Percentiles rank a stretch among this genome's conserved stretches.
These are phyloP conservation scores for Tiliacea citrago DNA, from an alignment of 2,888 invertebrate genomes.

Conservation along the genomic window DNA sequence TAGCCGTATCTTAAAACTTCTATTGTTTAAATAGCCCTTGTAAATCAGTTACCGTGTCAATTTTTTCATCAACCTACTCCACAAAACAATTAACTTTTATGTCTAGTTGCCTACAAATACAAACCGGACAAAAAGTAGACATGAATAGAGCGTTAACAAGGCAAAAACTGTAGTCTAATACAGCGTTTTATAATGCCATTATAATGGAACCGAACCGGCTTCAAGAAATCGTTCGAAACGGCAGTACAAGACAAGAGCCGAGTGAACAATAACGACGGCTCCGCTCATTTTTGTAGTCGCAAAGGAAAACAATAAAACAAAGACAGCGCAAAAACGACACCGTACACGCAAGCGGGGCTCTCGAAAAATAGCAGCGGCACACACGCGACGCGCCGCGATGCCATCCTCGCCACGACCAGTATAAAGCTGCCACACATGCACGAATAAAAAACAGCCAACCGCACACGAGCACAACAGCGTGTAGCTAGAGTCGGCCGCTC, in stretches of 20 bases:
- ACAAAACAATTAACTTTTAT: conserved; percentile 74
- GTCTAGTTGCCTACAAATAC: conserved; percentile 65
- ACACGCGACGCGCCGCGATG: conserved; percentile 73
- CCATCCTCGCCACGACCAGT: conserved; percentile 70
- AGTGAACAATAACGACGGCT: conserved; percentile 84
- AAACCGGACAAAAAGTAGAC: conserved; percentile 72
- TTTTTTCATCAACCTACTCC: conserved; percentile 68
- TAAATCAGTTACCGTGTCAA: conserved; percentile 71
- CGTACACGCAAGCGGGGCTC: conserved; percentile 83
- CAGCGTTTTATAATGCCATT: conserved; percentile 77
- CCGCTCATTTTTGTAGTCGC: conserved; percentile 84
- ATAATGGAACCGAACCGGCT: conserved; percentile 74
- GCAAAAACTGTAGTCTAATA: conserved; percentile 77
- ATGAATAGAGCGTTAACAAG: conserved; percentile 81
- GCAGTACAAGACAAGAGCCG: conserved; percentile 76
- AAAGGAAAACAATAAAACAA: conserved; percentile 87
- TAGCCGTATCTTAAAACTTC: conserved; percentile 75
- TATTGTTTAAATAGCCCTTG: conserved; percentile 72
- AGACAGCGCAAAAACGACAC: conserved; percentile 84
- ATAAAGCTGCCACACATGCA: conserved; percentile 75
- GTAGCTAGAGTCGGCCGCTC: conserved; percentile 65
- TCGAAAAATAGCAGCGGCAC: conserved; percentile 82
- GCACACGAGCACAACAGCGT: conserved; percentile 75
- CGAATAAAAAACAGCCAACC: conserved; percentile 76
- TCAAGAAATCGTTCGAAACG: conserved; percentile 74